Conservation (phyloP, 2,797 vertebrate species). For the Enteromius radiatus region DNA sequence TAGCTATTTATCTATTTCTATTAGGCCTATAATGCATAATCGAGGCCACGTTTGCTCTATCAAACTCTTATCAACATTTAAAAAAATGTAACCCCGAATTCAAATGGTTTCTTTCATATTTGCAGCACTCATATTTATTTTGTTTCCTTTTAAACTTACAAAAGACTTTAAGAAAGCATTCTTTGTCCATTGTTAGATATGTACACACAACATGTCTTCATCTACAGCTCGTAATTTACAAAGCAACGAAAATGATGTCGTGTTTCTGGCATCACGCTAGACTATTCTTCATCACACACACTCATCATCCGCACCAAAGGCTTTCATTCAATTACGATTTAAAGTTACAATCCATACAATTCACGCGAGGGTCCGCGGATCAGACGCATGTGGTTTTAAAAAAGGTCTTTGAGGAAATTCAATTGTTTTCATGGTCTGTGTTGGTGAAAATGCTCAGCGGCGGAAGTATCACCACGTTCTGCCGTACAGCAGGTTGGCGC, state of each 20-base stretch:
- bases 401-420: constrained; percentile 13
- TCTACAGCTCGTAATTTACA: constrained; percentile 53
- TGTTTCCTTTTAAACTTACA: constrained; percentile 57
- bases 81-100: constrained; percentile 53
- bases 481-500: constrained; percentile 89
- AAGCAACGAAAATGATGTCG: constrained; percentile 34
- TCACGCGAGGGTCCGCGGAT: constrained; percentile 6
- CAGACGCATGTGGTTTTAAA: constrained; percentile 13
- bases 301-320: background rate
- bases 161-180: constrained; percentile 53
- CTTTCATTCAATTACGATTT: constrained; percentile 10
- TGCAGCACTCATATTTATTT: constrained; percentile 55
- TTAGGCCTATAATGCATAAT: background rate
- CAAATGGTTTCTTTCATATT: constrained; percentile 59
- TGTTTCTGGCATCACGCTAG: constrained; percentile 20
- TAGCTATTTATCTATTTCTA: background rate
- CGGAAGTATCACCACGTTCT: constrained; percentile 86
- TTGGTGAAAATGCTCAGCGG: background rate
- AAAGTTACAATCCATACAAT: constrained; percentile 19
- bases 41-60: background rate
- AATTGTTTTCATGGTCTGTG: background rate
- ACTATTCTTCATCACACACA: constrained; percentile 8
- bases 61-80: background rate
- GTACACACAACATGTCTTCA: constrained; percentile 51
- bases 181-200: constrained; percentile 52